Evolutionary conservation across 1,140 invertebrate genomes (phyloP), one percentile per base, ranked within the genome.

Genomic region (Berghia stephanieae): DNA sequence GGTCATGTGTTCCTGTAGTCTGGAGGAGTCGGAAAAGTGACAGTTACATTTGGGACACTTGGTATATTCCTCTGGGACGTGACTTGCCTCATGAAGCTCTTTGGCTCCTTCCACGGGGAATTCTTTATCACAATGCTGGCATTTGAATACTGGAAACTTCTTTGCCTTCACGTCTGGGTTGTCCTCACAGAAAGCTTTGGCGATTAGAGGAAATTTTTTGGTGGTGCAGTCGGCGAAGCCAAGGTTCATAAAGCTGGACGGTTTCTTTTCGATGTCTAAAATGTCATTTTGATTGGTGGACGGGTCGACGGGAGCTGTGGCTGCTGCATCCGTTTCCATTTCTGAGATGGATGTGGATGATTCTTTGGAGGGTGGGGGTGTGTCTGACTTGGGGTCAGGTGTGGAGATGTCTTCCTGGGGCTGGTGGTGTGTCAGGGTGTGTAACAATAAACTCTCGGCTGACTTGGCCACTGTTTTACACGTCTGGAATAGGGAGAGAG

Each of bases 181-280:
- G 57, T 92, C 90, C 82, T 95, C 94, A 88, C 94, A 95, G 52
- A 93, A 91, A 13, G 92, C 91, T 75, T 93, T 92, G 0, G 94
- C 93, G 63, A 95, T 95, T 44, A 94, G 90, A 0, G 94, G 92
- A 83, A 95, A 95, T 85, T 95, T 95, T 60, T 92, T 91, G 38
- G 92, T 92, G 0, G 94, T 93, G 82, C 95, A 96, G 83, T 95
- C 94, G 1, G 94, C 92, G 84, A 94, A 94, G 3, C 92, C 93
- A n/a, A 95, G 87, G 86, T 95, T 94, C 69, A 93, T 91, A 85
- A 94, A 95, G 3, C 94, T 93, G 0, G 70, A 38, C 4, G n/a
- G n/a, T n/a, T n/a, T n/a, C n/a, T n/a, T n/a, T n/a, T n/a, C n/a
- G n/a, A n/a, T n/a, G n/a, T n/a, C n/a, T n/a, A n/a, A n/a, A n/a